These are phyloP conservation scores for Perithous albicinctus DNA, from an alignment of 2,888 invertebrate species.

Conservation along the genomic window DNA sequence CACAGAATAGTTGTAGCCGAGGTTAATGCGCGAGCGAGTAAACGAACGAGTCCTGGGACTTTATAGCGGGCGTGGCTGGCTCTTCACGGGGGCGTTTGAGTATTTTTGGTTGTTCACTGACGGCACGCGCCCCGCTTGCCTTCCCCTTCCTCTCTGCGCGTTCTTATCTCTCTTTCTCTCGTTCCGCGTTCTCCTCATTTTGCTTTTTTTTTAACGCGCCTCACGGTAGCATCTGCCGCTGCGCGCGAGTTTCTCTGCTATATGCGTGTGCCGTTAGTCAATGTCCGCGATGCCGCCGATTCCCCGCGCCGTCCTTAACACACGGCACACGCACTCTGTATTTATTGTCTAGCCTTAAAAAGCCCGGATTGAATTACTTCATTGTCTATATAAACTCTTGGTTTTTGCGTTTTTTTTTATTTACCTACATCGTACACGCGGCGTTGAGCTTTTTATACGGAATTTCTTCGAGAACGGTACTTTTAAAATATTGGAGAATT, in stretches of 20 bases:
- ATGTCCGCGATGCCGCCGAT: slow-evolving; percentile 43
- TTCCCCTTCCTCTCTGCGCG: background rate
- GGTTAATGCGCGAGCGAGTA: slow-evolving; percentile 62
- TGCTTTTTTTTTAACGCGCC: slow-evolving; percentile 60
- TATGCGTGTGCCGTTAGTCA: slow-evolving; percentile 48
- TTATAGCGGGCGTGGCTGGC: slow-evolving; percentile 81
- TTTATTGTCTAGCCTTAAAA: slow-evolving; percentile 46
- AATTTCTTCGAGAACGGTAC: too few species aligned
- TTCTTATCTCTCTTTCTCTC: slow-evolving; percentile 22
- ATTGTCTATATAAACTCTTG: slow-evolving; percentile 36
- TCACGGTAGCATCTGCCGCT: slow-evolving; percentile 67
- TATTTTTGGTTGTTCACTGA: slow-evolving; percentile 80
- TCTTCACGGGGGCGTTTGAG: slow-evolving; percentile 79
- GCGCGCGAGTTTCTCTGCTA: background rate
- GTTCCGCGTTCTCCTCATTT: slow-evolving; percentile 37
- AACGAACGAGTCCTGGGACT: slow-evolving; percentile 71
- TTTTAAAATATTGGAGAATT: too few species aligned
- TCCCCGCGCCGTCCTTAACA: background rate
- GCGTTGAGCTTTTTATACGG: too few species aligned
- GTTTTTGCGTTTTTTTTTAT: slow-evolving; percentile 2
- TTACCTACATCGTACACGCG: too few species aligned
- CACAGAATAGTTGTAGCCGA: slow-evolving; percentile 20
- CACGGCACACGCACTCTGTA: slow-evolving; percentile 26
- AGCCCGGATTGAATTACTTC: slow-evolving; percentile 50
- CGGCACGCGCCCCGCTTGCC: slow-evolving; percentile 75